phyloP scores from a whole-genome alignment of 2,888 invertebrate genomes.

The Pelosia muscerda region DNA sequence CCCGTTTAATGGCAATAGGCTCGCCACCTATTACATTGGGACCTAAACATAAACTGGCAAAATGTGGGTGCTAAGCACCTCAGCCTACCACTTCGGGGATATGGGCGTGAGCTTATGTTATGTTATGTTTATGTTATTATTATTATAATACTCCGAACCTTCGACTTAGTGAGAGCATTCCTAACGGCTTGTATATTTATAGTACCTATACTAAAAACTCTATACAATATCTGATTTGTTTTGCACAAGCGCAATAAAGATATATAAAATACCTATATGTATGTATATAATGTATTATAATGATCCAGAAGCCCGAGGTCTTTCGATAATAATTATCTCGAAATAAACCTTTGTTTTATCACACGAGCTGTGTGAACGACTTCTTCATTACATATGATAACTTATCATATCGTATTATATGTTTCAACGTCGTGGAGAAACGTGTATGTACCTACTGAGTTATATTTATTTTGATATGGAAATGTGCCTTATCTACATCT shows the following conservation, averaged over 20 bases:
- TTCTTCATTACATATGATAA: constrained; percentile 13
- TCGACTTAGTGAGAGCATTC: too few species aligned
- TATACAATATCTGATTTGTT: neutral
- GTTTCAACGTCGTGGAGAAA: neutral
- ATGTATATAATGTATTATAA: neutral
- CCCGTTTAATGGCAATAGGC: too few species aligned
- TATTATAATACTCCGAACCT: too few species aligned
- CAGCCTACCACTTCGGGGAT: too few species aligned
- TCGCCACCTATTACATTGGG: too few species aligned
- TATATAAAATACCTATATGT: neutral
- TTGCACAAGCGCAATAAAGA: neutral
- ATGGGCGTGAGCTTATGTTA: too few species aligned
- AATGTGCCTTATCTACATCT: neutral
- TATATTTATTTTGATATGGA: neutral
- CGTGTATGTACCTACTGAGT: too few species aligned
- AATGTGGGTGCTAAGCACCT: too few species aligned
- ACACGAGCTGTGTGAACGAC: constrained; percentile 16
- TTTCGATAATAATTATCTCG: constrained; percentile 9
- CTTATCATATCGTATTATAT: constrained; percentile 10
- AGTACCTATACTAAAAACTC: too few species aligned
- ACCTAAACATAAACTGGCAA: too few species aligned
- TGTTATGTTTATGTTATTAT: too few species aligned
- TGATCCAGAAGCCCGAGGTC: neutral
- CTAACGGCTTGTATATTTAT: too few species aligned
- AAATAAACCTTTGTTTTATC: constrained; percentile 17